Base-by-base conservation (phyloP, 2,888 invertebrate species). In the Ernsta delagoae region DNA sequence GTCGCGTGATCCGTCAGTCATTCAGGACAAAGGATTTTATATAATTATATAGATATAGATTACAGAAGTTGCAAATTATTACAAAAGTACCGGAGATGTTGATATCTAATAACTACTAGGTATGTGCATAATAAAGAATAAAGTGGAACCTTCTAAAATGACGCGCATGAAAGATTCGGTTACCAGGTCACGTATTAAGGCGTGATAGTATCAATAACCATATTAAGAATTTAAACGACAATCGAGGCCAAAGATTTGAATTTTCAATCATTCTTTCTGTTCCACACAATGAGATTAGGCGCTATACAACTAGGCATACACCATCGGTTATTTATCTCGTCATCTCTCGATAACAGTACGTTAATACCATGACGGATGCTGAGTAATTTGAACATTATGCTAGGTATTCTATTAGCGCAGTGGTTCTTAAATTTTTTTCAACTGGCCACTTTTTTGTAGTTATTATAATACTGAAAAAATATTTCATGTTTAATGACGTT, bases 331-430 rank as follows among this genome's bases (percentile, higher is more conserved):
- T 57, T 57, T 68, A 61, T 56, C 67, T 68, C 65, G 41, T 53
- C 56, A 61, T 61, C 60, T 56, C 16, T 8, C 57, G 62, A 62
- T 81, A 79, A 77, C 75, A 75, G 75, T 70, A 76, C 74, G 70
- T 71, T 72, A 77, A 70, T 45, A 74, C 82, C 85, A 79, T 87
- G 86, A 87, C 89, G 79, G 83, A 88, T 78, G 79, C 81, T 85
- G 86, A 89, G 82, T 86, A 86, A 89, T 88, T 82, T 71, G 78
- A 76, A 75, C 78, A 86, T 87, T 85, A 85, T 80, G 79, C 78
- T 82, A 81, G 82, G 85, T 81, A 81, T 80, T 84, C 79, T 84
- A 86, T 53, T 53, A 48, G 48, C 48, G 12, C 48, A 48, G 48
- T 48, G 48, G 48, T 48, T n/a, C 48, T 48, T 12, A 48, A 48